Base-by-base conservation (phyloP, 2,113 vertebrate species). In the Scomber scombrus region DNA sequence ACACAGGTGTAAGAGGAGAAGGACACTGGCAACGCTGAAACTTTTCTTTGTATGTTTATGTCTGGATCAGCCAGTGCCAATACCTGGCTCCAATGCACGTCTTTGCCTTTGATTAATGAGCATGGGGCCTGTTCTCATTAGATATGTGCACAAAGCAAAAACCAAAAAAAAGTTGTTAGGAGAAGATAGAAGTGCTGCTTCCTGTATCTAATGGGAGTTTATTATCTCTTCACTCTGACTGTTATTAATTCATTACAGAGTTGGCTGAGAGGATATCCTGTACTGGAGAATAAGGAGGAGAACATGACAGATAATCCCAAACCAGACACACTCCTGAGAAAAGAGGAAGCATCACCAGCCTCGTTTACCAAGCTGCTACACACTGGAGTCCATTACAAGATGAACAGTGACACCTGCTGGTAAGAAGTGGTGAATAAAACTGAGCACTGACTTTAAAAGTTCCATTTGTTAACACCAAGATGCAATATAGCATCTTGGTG, bases 391-490 rank as follows among this genome's bases (percentile, higher is more conserved):
- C 10, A 45, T 87, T 55, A 64, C 57, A 71, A 75, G 50, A 72
- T 66, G 13, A 88, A 90, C 86, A 89, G 85, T 88, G 93, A 91
- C 93, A 89, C 82, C 91, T 76, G 49, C 54, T 93, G 93, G 74
- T 15, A 23, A 34, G 4, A 7, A 18, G 7, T 16, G 57, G 58
- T 29, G 34, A 40, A 7, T 40, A 40, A 40, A 40, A 40, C 34
- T 40, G 23, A 26, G 34, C 34, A 40, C 7, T 40, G 34, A 40
- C 5, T 40, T 40, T 40, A 40, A 40, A 40, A 40, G 34, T 40
- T 40, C 34, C 1, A 2, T 40, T 9, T 40, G 34, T 40, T 40
- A 40, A 40, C 8, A 40, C 1, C 34, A 40, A 9, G 34, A 40
- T 40, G 34, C 9, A 40, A 40, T 40, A 34, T 34, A 34, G 31